Conservation (phyloP, 2,888 invertebrate genomes). For the Agrochola circellaris region DNA sequence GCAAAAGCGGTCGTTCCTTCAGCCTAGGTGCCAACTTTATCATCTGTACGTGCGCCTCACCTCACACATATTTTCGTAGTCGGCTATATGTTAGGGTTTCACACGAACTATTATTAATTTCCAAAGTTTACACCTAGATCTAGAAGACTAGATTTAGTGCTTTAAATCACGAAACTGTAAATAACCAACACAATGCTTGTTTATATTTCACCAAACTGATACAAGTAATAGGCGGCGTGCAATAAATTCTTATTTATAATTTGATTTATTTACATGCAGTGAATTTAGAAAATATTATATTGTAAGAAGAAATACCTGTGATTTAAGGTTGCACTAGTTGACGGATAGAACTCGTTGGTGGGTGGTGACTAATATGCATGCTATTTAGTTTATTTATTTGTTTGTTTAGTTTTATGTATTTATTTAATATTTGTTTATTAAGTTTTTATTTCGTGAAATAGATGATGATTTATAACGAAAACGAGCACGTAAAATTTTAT, state of each 20-base stretch:
- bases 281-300: not conserved
- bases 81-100: not conserved
- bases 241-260: not conserved
- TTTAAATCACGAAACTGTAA: constrained; percentile 23
- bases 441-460: too few relatives aligned
- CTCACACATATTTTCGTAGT: constrained; percentile 9
- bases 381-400: too few relatives aligned
- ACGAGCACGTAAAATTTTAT: too few relatives aligned
- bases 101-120: constrained; percentile 8
- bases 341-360: too few relatives aligned
- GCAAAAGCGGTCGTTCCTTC: not conserved
- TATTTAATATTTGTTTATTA: too few relatives aligned
- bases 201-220: not conserved
- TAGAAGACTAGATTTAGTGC: constrained; percentile 22
- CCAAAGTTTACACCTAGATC: constrained; percentile 18
- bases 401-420: too few relatives aligned
- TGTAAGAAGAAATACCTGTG: not conserved
- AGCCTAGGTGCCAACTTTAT: constrained; percentile 2
- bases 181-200: not conserved
- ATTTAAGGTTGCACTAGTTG: not conserved
- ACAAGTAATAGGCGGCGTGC: not conserved
- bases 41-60: not conserved
- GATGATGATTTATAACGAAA: too few relatives aligned
- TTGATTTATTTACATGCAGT: constrained; percentile 6
- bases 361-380: too few relatives aligned